These are phyloP conservation scores for Gopherus flavomarginatus DNA, from an alignment of 2,113 vertebrate genomes.

Conservation along the genomic window DNA sequence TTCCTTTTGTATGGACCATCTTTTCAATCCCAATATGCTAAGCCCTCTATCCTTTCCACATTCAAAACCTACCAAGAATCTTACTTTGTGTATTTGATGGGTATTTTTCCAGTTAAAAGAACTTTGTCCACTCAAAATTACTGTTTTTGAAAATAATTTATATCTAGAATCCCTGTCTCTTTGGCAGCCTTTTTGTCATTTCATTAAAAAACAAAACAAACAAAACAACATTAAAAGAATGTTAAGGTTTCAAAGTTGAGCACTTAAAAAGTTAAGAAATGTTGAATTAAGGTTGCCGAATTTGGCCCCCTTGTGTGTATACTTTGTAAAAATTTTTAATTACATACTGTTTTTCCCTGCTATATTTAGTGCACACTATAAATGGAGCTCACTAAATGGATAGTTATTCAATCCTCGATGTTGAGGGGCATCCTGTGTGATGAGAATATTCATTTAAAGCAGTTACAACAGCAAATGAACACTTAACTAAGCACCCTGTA, in stretches of 20 bases:
- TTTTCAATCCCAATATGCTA: background rate
- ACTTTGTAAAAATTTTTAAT: background rate
- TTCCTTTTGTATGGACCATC: background rate
- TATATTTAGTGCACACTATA: background rate
- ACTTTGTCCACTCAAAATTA: background rate
- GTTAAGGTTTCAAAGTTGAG: background rate
- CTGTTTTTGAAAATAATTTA: background rate
- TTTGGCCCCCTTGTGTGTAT: background rate
- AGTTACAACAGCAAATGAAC: background rate
- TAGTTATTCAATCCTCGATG: background rate
- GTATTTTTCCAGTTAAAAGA: background rate
- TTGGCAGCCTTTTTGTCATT: background rate
- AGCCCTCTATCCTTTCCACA: background rate
- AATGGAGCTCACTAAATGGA: background rate
- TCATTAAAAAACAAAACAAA: background rate
- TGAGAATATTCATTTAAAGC: background rate
- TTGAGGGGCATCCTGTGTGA: background rate
- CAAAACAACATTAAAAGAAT: background rate
- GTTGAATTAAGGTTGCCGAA: background rate
- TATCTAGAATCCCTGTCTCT: background rate
- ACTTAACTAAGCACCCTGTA: background rate
- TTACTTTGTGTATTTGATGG: background rate
- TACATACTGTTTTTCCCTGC: fast-evolving
- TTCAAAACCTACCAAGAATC: background rate
- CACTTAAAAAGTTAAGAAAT: background rate